phyloP scores from a whole-genome alignment of 1,140 invertebrate genomes.

The Apis dorsata region DNA sequence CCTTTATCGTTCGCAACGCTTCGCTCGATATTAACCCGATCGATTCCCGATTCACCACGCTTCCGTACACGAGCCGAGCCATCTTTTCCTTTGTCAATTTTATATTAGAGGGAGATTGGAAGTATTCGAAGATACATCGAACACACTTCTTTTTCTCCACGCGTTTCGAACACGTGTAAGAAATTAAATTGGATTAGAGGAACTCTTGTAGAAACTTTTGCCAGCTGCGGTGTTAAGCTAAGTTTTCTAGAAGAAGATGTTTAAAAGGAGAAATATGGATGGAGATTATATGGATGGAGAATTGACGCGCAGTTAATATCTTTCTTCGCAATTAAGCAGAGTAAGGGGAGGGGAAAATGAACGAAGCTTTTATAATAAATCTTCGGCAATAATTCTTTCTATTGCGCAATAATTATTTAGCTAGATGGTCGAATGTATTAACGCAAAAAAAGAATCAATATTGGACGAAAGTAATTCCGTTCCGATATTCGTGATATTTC shows the following conservation, averaged over 20 bases:
- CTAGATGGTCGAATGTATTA: no score
- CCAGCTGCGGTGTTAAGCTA: background rate
- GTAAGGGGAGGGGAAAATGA: no score
- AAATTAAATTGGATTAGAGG: background rate
- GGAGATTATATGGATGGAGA: background rate
- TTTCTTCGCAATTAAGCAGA: no score
- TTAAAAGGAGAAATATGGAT: background rate
- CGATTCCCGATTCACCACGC: background rate
- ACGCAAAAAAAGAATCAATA: background rate
- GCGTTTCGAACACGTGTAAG: no score
- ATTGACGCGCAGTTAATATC: no score
- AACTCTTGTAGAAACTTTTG: background rate
- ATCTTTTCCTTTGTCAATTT: background rate
- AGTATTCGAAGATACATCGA: background rate
- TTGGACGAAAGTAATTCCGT: background rate
- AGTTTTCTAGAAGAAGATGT: slow-evolving; percentile 1
- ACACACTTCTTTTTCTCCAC: background rate
- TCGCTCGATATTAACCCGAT: slow-evolving; percentile 21
- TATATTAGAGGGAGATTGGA: no score
- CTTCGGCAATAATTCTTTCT: no score
- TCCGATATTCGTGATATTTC: background rate
- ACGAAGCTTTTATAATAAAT: no score
- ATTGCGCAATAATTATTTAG: no score
- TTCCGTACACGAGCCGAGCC: background rate
- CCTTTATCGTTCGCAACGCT: slow-evolving; percentile 1